phyloP scores from a whole-genome alignment of 2,797 vertebrate species.

The Mus spretus region DNA sequence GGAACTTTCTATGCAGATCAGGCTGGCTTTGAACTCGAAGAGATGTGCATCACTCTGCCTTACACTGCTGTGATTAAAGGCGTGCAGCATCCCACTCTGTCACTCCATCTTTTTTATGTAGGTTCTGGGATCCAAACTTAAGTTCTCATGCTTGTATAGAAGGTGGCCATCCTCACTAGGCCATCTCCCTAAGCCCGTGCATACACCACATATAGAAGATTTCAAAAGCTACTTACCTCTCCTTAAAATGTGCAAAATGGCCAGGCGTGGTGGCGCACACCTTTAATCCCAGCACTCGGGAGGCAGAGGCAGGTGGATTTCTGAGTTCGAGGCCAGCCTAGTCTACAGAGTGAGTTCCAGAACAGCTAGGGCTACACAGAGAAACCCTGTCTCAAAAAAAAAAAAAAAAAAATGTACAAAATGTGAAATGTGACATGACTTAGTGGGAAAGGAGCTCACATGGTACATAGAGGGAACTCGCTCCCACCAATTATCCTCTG shows the following conservation, averaged over 20 bases:
- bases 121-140: neutral
- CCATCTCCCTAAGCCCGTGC: neutral
- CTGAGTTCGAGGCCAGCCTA: too few relatives aligned
- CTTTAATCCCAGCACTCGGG: too few relatives aligned
- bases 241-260: neutral
- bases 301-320: too few relatives aligned
- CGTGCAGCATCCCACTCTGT: too few relatives aligned
- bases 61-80: neutral
- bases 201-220: neutral
- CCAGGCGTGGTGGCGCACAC: too few relatives aligned
- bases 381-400: too few relatives aligned
- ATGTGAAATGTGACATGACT: neutral
- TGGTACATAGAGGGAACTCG: neutral
- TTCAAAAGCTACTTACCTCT: slow-evolving; percentile 23
- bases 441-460: neutral
- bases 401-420: neutral
- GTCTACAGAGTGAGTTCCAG: too few relatives aligned
- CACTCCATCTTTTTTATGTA: too few relatives aligned
- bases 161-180: too few relatives aligned
- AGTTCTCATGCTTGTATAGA: neutral
- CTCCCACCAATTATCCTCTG: neutral
- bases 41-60: neutral
- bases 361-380: too few relatives aligned
- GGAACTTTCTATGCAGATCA: neutral
- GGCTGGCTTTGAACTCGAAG: neutral